phyloP scores from a whole-genome alignment of 1,140 invertebrate genomes.

The Limonius californicus region DNA sequence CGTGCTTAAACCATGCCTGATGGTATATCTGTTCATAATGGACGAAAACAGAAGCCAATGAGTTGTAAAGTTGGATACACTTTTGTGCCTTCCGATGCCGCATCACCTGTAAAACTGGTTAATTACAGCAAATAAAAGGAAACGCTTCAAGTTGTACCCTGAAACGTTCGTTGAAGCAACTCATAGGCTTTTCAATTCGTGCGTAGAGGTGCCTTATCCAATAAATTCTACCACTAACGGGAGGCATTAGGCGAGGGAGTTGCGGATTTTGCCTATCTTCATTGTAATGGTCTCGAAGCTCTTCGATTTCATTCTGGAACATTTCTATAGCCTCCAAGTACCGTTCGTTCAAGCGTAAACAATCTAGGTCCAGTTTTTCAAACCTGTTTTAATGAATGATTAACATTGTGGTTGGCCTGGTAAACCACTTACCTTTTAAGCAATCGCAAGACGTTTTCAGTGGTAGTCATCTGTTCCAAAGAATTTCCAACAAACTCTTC shows the following conservation, averaged over 20 bases:
- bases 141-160: slow-evolving; percentile 2
- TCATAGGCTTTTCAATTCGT: slow-evolving; percentile 62
- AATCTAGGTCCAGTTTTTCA: slow-evolving; percentile 62
- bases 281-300: slow-evolving; percentile 65
- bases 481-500: slow-evolving; percentile 56
- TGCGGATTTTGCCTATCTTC: slow-evolving; percentile 63
- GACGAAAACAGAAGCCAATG: slow-evolving; percentile 63
- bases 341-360: slow-evolving; percentile 64
- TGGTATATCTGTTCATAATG: slow-evolving; percentile 75
- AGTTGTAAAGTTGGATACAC: slow-evolving; percentile 71
- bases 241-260: slow-evolving; percentile 62
- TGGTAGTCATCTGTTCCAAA: slow-evolving; percentile 49
- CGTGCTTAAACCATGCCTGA: slow-evolving; percentile 71
- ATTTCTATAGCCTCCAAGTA: slow-evolving; percentile 63
- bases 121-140: not conserved
- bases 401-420: too few species aligned
- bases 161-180: slow-evolving; percentile 54
- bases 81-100: slow-evolving; percentile 60
- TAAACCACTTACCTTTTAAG: too few species aligned
- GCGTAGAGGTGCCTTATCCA: slow-evolving; percentile 68
- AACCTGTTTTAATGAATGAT: too few species aligned
- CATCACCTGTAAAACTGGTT: slow-evolving; percentile 43
- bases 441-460: slow-evolving; percentile 49
- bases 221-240: slow-evolving; percentile 62
- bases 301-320: slow-evolving; percentile 62